phyloP scores from a whole-genome alignment of 2,888 invertebrate genomes.

The Coelogynopora nodosa region DNA sequence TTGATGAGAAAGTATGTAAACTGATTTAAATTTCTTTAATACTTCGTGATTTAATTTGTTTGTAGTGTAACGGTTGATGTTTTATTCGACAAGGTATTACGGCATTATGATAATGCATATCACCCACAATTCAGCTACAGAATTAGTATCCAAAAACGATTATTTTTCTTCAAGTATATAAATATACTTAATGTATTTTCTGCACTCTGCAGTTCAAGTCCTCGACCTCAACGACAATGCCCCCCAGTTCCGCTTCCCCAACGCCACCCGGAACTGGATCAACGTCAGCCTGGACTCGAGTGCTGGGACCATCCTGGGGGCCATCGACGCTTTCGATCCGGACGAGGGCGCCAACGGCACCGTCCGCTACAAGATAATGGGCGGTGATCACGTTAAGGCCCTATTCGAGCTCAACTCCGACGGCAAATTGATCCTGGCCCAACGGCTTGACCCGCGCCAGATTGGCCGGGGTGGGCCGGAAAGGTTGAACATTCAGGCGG shows the following conservation, averaged over 20 bases:
- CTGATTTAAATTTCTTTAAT: too few species aligned
- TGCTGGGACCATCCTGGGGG: neutral
- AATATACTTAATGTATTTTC: too few species aligned
- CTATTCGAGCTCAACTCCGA: neutral
- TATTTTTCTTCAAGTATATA: too few species aligned
- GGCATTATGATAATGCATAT: too few species aligned
- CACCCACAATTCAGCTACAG: too few species aligned
- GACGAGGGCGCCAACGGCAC: conserved; percentile 27
- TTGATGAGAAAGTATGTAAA: too few species aligned
- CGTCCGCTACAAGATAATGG: neutral
- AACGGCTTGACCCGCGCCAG: neutral
- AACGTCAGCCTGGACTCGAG: neutral
- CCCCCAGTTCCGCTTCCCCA: neutral
- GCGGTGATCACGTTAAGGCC: neutral
- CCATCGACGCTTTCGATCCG: conserved; percentile 13
- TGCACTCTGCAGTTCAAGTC: neutral
- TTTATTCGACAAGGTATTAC: too few species aligned
- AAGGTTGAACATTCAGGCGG: conserved; percentile 9
- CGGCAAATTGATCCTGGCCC: neutral
- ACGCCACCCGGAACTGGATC: neutral
- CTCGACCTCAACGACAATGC: conserved; percentile 16
- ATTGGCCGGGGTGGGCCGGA: neutral
- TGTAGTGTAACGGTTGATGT: too few species aligned
- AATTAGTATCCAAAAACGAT: too few species aligned
- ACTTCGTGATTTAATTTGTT: too few species aligned